Evolutionary conservation across 2,113 vertebrate genomes (phyloP), one percentile per base, ranked within the genome.

Genomic region (Ursus arctos): DNA sequence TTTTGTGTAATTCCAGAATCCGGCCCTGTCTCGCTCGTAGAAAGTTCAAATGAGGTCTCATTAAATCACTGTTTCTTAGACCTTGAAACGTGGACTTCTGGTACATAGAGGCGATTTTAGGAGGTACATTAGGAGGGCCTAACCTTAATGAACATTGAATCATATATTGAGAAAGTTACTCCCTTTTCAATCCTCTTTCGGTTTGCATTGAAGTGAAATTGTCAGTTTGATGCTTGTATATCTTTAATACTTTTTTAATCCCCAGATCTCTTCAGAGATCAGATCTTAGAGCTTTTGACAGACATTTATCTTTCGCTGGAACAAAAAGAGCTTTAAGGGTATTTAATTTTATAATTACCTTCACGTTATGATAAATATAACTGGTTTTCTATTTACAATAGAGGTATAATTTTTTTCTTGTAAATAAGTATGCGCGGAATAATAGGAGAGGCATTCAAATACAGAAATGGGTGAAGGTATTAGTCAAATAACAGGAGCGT

Each of bases 271-370:
- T 95, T 61, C 59, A 13, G 26, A 55, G 18, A 80, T 21, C 36
- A 61, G 19, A 63, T 72, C 47, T 96, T 88, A 94, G 24, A 90
- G 47, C 49, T 92, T 80, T 96, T 81, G 59, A 57, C 33, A 51
- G 59, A 57, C 33, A 51, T 28, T 53, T 91, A 18, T 83, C 49
- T 74, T 92, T 74, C 57, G 21, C 47, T 80, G 53, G 14, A 71
- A 80, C 8, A 55, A 7, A 84, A 83, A 80, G 14, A 21, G 19
- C n/a, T 85, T 33, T 92, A 47, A 88, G 65, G 61, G 55, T 71
- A 26, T 79, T 18, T 83, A 59, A 51, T 43, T 92, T 74, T 84
- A 36, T 76, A 16, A 19, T 76, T 92, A 77, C 6, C 7, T 94
- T 81, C n/a, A 61, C 2, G 6, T 69, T 67, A 12, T 28, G 22